Conservation (phyloP, 2,888 invertebrate species). For the Andrena bicolor region DNA sequence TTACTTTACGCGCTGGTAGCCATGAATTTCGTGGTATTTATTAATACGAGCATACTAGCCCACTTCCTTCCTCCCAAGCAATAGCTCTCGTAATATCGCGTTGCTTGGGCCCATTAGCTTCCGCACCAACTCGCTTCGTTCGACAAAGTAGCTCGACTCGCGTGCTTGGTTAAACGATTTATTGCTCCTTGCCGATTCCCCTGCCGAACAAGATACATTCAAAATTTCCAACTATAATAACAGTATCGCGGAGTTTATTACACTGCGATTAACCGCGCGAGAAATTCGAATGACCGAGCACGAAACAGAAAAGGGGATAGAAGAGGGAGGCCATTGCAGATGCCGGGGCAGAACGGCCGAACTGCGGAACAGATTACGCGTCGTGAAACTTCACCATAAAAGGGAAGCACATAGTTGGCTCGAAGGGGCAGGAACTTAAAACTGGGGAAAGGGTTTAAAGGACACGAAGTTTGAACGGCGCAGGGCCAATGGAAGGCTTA, state of each 20-base stretch:
- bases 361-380: neutral
- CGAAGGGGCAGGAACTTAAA: neutral
- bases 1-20: neutral
- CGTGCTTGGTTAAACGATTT: slow-evolving; percentile 3
- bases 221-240: neutral
- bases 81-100: slow-evolving; percentile 28
- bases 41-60: neutral
- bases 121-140: slow-evolving; percentile 15
- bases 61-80: slow-evolving; percentile 11
- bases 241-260: neutral
- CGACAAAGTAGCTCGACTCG: neutral
- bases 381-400: slow-evolving; percentile 3
- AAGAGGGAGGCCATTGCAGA: neutral
- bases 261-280: neutral
- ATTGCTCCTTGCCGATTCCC: neutral
- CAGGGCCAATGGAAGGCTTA: no score
- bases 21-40: neutral
- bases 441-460: neutral
- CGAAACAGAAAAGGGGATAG: neutral
- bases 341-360: neutral
- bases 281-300: neutral
- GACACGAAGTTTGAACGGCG: neutral
- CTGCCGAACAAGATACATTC: neutral
- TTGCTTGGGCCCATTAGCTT: slow-evolving; percentile 41
- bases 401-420: slow-evolving; percentile 2